phyloP scores from a whole-genome alignment of 2,888 invertebrate genomes.

The Hirtodrosophila histrioides region DNA sequence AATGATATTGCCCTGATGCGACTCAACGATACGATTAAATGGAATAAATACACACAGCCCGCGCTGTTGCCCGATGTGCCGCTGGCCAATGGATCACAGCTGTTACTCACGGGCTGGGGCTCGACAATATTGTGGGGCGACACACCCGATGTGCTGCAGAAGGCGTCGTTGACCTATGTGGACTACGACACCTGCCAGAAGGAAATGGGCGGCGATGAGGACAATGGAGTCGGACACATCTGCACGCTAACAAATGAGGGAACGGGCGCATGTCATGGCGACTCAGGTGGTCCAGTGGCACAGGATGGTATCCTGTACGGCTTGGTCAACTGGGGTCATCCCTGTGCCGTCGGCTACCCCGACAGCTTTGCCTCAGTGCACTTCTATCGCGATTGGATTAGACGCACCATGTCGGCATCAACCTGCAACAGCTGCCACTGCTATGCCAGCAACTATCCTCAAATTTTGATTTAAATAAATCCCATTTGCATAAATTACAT shows the following conservation, averaged over 20 bases:
- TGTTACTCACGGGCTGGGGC: slow-evolving; percentile 88
- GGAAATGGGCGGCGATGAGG: slow-evolving; percentile 84
- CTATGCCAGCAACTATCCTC: slow-evolving; percentile 71
- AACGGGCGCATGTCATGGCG: slow-evolving; percentile 84
- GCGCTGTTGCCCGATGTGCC: slow-evolving; percentile 86
- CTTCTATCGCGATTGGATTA: slow-evolving; percentile 79
- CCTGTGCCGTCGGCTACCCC: slow-evolving; percentile 80
- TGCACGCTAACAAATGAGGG: slow-evolving; percentile 86
- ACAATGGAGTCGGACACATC: slow-evolving; percentile 86
- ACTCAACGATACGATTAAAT: slow-evolving; percentile 85
- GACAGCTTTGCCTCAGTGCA: slow-evolving; percentile 75
- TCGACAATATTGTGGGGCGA: slow-evolving; percentile 84
- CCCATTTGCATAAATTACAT: neutral
- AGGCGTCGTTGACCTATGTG: slow-evolving; percentile 85
- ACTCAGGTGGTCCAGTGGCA: slow-evolving; percentile 81
- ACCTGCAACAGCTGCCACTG: slow-evolving; percentile 67
- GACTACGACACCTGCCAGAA: slow-evolving; percentile 84
- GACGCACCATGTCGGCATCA: slow-evolving; percentile 28
- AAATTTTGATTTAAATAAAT: slow-evolving; percentile 25
- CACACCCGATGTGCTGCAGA: slow-evolving; percentile 86
- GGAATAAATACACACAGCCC: slow-evolving; percentile 85
- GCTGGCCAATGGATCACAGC: slow-evolving; percentile 85
- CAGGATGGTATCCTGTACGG: slow-evolving; percentile 72
- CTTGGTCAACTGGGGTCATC: slow-evolving; percentile 82
- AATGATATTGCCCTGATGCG: slow-evolving; percentile 89